phyloP scores from a whole-genome alignment of 2,888 invertebrate genomes.

The Pandemis corylana region DNA sequence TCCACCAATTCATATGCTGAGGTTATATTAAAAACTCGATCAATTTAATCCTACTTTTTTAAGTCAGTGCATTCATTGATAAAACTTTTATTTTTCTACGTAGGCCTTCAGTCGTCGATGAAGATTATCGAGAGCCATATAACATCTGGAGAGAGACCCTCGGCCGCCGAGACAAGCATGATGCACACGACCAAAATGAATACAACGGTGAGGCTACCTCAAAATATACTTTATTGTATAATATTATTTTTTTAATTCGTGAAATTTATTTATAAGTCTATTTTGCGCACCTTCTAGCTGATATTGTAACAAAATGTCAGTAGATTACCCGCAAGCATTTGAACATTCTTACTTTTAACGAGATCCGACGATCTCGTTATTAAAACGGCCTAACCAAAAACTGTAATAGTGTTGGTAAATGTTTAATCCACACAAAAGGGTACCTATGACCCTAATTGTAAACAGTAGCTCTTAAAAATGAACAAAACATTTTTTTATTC shows the following conservation, averaged over 20 bases:
- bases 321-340: not conserved
- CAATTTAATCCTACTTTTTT: not conserved
- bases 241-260: not conserved
- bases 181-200: slow-evolving; percentile 73
- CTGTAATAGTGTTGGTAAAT: slow-evolving; percentile 56
- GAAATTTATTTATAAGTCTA: not conserved
- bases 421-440: slow-evolving; percentile 54
- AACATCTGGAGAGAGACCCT: slow-evolving; percentile 81
- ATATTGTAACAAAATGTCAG: not conserved
- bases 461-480: slow-evolving; percentile 67
- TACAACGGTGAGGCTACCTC: slow-evolving; percentile 69
- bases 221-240: not conserved
- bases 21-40: slow-evolving; percentile 57
- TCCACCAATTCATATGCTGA: slow-evolving; percentile 78
- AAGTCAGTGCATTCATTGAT: not conserved
- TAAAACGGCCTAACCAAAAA: slow-evolving; percentile 49
- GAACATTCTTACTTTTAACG: not conserved
- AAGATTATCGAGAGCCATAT: slow-evolving; percentile 79
- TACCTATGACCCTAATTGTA: slow-evolving; percentile 69
- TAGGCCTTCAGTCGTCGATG: slow-evolving; percentile 80
- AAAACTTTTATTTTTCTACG: slow-evolving; percentile 47
- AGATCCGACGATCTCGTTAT: slow-evolving; percentile 4
- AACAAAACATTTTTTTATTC: slow-evolving; percentile 62
- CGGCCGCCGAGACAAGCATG: slow-evolving; percentile 74
- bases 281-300: not conserved